Base-by-base conservation (phyloP, 1,140 invertebrate genomes). In the Meloidogyne floridensis region DNA sequence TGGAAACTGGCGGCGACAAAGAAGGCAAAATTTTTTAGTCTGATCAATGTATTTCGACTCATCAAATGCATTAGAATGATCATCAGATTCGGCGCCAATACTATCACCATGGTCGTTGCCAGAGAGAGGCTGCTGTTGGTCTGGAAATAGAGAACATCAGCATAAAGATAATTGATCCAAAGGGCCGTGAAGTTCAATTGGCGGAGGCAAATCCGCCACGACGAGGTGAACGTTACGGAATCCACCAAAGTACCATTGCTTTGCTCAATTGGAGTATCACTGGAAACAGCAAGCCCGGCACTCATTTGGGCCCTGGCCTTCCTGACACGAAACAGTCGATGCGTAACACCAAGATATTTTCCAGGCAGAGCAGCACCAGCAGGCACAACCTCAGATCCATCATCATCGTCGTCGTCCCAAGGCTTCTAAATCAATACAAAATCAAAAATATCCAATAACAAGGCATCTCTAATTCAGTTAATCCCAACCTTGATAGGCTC, bases 1-100 rank as follows among this genome's bases (percentile, higher is more conserved):
- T 43, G 94, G 94, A 88, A 99, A 97, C 88, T 95, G 94, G 79
- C 97, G 92, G 91, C 98, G 98, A 90, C 97, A 99, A 0, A 99
- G 91, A 6, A 98, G 91, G 91, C 97, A 99, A 0, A 96, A 95
- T 15, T 98, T 90, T 90, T 97, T 98, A 2, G 91, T 91, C 92
- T 94, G 95, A 91, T 99, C 96, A 11, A 95, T 93, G 59, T 94
- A 92, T 70, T 93, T 90, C 13, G 85, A 91, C 91, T 91, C 93
- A 81, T 91, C 90, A 88, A 90, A 91, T 3, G 32, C 20, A 11
- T 7, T 9, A 73, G 42, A 73, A 32, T 13, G 71, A 9, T 32
- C 43, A 32, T 72, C 71, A 72, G 20, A 8, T 43, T 72, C 71
- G 32, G 59, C 15, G n/a, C 7, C 59, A n/a, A n/a, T n/a, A 65